Evolutionary conservation across 2,888 invertebrate genomes (phyloP), one percentile per base, ranked within the genome.

Genomic region (Synergus itoensis): DNA sequence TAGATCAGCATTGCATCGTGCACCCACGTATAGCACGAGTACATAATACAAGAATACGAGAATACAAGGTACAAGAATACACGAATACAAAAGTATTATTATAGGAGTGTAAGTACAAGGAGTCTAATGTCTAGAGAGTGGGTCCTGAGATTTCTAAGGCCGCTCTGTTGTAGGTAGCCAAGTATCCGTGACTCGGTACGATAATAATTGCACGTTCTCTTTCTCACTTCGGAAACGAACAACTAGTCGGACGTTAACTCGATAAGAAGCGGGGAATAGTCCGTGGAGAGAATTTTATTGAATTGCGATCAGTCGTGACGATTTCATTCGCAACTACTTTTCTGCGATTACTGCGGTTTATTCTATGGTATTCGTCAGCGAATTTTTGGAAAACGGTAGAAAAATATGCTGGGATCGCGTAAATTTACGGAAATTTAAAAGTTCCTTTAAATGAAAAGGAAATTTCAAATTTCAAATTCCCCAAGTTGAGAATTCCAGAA

Each of bases 171-270:
- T 77, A 84, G 82, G 82, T 81, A 83, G 83, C 77, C 78, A 81
- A 86, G 82, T 84, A 84, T 83, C 86, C 84, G 84, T 85, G 84
- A 84, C 87, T 84, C 77, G 82, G 81, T 80, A 82, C 78, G 80
- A 85, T 82, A 79, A 84, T 82, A 84, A 87, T 87, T 84, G 85
- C 80, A 78, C 85, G 80, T 86, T 85, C 84, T 81, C 83, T 82
- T 84, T 83, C 77, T 79, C 79, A 81, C 78, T 81, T 77, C 76
- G 69, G 64, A 28, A 64, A 75, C 69, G 75, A 76, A 75, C 40
- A 36, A n/a, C 65, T 75, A n/a, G n/a, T n/a, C 18, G 43, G 43
- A 57, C 63, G 76, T 28, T 43, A 64, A 69, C 48, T 69, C 48
- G 16, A 41, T 64, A 64, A n/a, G 36, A 36, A 36, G 28, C 28